These are phyloP conservation scores for Tringa solitaria DNA, from an alignment of 2,113 vertebrate species.

Conservation along the genomic window DNA sequence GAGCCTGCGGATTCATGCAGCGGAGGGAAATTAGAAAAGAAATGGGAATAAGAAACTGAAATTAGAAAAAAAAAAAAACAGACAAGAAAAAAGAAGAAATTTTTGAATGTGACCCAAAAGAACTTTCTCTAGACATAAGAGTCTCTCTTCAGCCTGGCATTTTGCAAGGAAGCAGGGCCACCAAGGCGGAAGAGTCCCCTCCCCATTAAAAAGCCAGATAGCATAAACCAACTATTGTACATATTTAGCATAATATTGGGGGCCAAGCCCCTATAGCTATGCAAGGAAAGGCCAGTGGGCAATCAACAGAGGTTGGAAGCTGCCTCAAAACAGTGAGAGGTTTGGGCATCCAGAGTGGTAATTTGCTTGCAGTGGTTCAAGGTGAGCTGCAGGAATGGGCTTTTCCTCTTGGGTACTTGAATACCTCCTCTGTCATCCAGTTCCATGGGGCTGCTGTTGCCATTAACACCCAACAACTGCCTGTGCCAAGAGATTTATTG, in stretches of 20 bases:
- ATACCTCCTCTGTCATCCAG: not conserved
- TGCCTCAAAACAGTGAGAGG: not conserved
- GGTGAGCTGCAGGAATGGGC: not conserved
- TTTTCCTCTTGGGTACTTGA: not conserved
- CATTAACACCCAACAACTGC: not conserved
- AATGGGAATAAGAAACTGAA: not conserved
- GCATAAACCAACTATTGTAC: not conserved
- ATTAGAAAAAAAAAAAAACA: not conserved
- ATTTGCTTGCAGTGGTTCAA: not conserved
- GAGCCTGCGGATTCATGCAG: not conserved
- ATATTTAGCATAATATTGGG: not conserved
- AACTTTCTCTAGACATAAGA: not conserved
- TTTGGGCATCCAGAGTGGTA: not conserved
- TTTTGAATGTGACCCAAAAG: not conserved
- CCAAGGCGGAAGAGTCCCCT: not conserved
- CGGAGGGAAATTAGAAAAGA: not conserved
- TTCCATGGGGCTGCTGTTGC: not conserved
- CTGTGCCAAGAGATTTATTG: not conserved
- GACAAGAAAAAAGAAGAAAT: not conserved
- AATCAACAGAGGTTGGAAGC: not conserved
- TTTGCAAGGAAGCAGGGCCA: not conserved
- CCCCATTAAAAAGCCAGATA: not conserved
- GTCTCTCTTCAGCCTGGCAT: not conserved
- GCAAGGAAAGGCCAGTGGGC: not conserved
- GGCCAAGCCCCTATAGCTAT: not conserved